Evolutionary conservation across 1,140 invertebrate genomes (phyloP).

Genomic region (Dufourea novaeangliae): DNA sequence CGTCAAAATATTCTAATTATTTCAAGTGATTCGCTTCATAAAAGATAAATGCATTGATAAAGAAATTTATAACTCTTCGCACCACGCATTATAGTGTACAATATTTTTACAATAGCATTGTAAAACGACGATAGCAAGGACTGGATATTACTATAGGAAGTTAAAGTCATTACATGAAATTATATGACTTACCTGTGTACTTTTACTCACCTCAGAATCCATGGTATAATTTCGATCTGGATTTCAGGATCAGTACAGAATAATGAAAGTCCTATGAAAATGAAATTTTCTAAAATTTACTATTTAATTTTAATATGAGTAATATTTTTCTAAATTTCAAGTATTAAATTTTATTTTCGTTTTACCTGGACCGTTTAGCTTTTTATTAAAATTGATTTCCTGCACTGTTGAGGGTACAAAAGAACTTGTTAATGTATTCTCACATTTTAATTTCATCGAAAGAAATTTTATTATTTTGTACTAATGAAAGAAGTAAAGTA

Average conservation of each 20-base stretch:
- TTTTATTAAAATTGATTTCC: not conserved
- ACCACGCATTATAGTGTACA: too few relatives aligned
- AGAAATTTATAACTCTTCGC: too few relatives aligned
- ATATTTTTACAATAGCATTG: too few relatives aligned
- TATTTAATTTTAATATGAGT: not conserved
- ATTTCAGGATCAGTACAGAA: not conserved
- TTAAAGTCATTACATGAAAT: too few relatives aligned
- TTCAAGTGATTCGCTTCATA: too few relatives aligned
- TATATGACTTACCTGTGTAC: not conserved
- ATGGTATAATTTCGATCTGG: not conserved
- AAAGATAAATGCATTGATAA: too few relatives aligned
- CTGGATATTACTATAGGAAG: too few relatives aligned
- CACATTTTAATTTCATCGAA: not conserved
- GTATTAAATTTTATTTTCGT: not conserved
- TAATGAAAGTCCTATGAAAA: not conserved
- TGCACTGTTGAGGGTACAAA: not conserved
- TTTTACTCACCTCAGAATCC: not conserved
- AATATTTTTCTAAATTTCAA: not conserved
- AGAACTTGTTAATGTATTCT: too few relatives aligned
- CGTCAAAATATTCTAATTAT: too few relatives aligned
- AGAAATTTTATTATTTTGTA: not conserved
- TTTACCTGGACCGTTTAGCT: not conserved
- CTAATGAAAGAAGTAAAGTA: not conserved
- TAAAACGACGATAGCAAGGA: too few relatives aligned
- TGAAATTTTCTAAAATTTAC: too few relatives aligned